Evolutionary conservation across 2,888 invertebrate genomes (phyloP).

Genomic region (Cerceris rybyensis): DNA sequence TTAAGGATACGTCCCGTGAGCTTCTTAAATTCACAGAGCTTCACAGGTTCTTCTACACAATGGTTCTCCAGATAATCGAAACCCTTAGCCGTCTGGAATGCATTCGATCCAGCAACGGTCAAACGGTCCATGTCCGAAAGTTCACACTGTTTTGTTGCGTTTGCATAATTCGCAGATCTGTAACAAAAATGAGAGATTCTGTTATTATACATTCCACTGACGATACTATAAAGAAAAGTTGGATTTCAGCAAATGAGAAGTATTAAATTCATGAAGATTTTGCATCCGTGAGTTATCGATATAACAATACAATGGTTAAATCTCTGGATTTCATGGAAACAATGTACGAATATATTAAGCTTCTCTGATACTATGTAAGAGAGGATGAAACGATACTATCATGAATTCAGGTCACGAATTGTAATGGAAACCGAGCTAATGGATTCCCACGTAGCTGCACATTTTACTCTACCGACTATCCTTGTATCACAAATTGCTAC

Average conservation of each 20-base stretch:
- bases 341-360: slow-evolving; percentile 36
- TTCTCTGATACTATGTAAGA: slow-evolving; percentile 9
- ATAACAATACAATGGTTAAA: background rate
- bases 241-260: background rate
- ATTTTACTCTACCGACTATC: slow-evolving; percentile 32
- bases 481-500: slow-evolving; percentile 13
- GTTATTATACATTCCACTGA: background rate
- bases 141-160: slow-evolving; percentile 92
- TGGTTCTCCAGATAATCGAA: slow-evolving; percentile 95
- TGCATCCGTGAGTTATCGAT: slow-evolving; percentile 2
- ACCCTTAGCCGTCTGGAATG: slow-evolving; percentile 86
- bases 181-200: slow-evolving; percentile 55
- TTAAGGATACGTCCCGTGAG: slow-evolving; percentile 93
- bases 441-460: slow-evolving; percentile 22
- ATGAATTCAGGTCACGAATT: slow-evolving; percentile 27
- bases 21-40: slow-evolving; percentile 96
- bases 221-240: background rate
- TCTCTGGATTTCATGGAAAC: slow-evolving; percentile 14
- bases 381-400: slow-evolving; percentile 23
- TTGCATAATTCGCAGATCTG: slow-evolving; percentile 96
- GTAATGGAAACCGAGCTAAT: slow-evolving; percentile 25
- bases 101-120: slow-evolving; percentile 91
- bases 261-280: background rate
- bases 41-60: slow-evolving; percentile 96
- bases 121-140: slow-evolving; percentile 96